phyloP scores from a whole-genome alignment of 2,797 vertebrate species.

The Syndactyla subalaris region DNA sequence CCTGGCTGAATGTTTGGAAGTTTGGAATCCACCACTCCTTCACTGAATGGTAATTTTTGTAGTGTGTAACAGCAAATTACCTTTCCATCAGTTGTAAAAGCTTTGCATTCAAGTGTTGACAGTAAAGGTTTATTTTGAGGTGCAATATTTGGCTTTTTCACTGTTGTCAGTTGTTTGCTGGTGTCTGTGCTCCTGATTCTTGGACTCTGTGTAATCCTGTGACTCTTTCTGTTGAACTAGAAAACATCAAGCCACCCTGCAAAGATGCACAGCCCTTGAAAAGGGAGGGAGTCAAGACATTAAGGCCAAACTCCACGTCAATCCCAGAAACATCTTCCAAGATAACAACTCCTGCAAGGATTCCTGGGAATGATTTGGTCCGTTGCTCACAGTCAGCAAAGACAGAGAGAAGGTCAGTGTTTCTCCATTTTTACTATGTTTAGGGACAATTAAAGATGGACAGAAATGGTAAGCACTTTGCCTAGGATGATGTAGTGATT shows the following conservation, averaged over 20 bases:
- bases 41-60: background rate
- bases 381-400: background rate
- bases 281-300: background rate
- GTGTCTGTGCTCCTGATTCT: background rate
- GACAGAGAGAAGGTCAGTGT: conserved; percentile 5
- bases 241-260: background rate
- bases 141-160: background rate
- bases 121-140: background rate
- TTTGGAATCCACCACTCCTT: background rate
- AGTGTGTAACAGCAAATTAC: background rate
- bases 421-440: background rate
- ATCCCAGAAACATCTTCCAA: conserved; percentile 11
- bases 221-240: background rate
- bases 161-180: background rate
- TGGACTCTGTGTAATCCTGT: background rate
- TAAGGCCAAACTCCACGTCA: background rate
- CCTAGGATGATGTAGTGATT: background rate
- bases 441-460: background rate
- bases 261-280: background rate
- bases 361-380: background rate
- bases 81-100: background rate
- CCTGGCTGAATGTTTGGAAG: background rate
- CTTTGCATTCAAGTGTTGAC: background rate
- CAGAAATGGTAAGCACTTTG: background rate
- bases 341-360: background rate